phyloP scores from a whole-genome alignment of 2,888 invertebrate genomes.

The Arrhopalites spinosus region DNA sequence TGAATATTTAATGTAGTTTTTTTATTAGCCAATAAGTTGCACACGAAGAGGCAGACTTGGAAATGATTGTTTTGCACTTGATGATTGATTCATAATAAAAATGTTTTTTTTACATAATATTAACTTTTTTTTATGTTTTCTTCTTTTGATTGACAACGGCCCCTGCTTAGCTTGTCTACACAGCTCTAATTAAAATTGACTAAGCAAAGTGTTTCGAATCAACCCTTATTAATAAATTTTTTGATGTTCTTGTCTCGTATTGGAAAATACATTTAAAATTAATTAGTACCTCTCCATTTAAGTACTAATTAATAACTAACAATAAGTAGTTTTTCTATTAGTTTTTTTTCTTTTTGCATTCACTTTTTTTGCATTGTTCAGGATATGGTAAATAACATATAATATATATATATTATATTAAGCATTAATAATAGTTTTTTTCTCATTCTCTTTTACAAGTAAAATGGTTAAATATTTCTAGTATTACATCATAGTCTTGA shows the following conservation, averaged over 20 bases:
- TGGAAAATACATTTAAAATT: conserved; percentile 18
- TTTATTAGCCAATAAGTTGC: conserved; percentile 22
- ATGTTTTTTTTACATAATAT: not conserved
- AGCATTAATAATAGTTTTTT: conserved; percentile 2
- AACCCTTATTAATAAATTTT: not conserved
- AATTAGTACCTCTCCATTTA: not conserved
- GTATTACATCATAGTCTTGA: conserved; percentile 19
- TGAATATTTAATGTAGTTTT: not conserved
- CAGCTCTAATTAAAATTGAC: conserved; percentile 1
- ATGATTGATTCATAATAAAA: conserved; percentile 31
- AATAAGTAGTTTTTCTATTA: not conserved
- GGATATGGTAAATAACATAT: conserved; percentile 29
- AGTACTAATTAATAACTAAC: not conserved
- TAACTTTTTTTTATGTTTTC: not conserved
- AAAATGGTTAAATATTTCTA: too few species aligned
- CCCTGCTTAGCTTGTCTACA: too few species aligned
- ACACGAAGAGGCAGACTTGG: conserved; percentile 25
- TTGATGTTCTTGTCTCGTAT: conserved; percentile 5
- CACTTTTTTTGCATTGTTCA: conserved; percentile 18
- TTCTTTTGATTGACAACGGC: not conserved
- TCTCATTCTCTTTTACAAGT: too few species aligned
- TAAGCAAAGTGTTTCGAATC: not conserved
- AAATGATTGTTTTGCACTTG: conserved; percentile 36
- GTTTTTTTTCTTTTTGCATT: not conserved
- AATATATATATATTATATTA: conserved; percentile 2